These are phyloP conservation scores for Ardeotis arabs DNA, from an alignment of 2,113 vertebrate genomes.

Conservation along the genomic window DNA sequence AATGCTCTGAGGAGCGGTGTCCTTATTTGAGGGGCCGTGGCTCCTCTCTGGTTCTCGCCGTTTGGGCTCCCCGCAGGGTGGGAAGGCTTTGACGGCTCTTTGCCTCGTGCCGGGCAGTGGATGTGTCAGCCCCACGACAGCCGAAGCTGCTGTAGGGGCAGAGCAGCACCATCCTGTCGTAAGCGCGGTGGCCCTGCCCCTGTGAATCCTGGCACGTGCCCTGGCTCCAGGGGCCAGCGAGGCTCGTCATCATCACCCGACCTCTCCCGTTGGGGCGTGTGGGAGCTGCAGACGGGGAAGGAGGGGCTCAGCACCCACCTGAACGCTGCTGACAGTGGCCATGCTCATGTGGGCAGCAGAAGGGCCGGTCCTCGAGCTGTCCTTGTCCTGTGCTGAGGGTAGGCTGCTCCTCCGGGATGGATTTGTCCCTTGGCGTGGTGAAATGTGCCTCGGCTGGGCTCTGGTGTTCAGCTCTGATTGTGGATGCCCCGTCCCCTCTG, in stretches of 20 bases:
- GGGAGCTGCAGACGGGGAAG: neutral
- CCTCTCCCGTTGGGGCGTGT: no score
- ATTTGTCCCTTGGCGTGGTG: neutral
- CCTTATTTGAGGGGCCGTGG: neutral
- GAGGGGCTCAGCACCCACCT: neutral
- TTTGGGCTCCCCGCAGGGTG: neutral
- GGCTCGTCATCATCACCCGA: neutral
- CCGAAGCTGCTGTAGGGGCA: neutral
- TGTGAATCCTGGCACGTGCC: neutral
- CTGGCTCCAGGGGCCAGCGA: neutral
- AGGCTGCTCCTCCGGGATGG: neutral
- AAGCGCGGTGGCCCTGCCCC: neutral
- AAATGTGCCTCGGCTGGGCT: neutral
- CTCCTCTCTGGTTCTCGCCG: neutral
- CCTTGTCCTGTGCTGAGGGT: no score
- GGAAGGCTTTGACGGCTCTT: neutral
- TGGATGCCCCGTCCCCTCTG: neutral
- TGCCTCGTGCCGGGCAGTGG: neutral
- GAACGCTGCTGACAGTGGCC: neutral
- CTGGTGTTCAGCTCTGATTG: neutral
- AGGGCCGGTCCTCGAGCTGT: neutral
- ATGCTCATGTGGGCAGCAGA: neutral
- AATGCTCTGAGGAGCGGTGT: neutral
- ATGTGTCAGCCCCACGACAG: neutral
- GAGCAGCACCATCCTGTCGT: neutral